These are phyloP conservation scores for Euura saliciscinereae DNA, from an alignment of 1,140 invertebrate species.

Conservation along the genomic window DNA sequence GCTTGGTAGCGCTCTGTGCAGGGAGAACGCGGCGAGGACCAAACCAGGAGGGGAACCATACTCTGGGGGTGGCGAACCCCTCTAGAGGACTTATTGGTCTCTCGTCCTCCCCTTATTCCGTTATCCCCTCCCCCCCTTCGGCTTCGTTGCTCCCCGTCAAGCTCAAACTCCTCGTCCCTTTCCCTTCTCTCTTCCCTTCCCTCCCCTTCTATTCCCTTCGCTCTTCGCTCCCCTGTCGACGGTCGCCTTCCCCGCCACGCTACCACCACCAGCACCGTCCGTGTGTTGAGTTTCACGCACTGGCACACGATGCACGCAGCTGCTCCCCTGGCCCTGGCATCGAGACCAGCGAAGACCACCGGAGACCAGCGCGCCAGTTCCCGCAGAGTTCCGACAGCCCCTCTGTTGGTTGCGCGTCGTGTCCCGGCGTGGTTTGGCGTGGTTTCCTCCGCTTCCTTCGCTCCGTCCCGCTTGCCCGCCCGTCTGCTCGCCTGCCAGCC, in stretches of 20 bases:
- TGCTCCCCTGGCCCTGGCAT: background rate
- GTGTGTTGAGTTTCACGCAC: background rate
- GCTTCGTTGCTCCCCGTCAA: background rate
- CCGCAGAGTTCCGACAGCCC: background rate
- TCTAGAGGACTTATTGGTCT: slow-evolving; percentile 10
- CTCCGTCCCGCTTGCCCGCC: background rate
- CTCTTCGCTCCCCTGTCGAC: slow-evolving; percentile 16
- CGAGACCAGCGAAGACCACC: background rate
- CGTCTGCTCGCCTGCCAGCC: background rate
- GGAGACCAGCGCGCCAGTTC: background rate
- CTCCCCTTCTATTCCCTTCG: slow-evolving; percentile 8
- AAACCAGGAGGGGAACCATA: too few relatives aligned
- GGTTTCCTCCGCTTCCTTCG: slow-evolving; percentile 1
- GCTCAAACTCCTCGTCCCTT: slow-evolving; percentile 23
- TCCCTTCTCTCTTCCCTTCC: slow-evolving; percentile 15
- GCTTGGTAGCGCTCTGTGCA: background rate
- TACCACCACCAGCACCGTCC: slow-evolving; percentile 10
- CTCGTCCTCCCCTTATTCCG: slow-evolving; percentile 22
- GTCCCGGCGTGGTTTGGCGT: background rate
- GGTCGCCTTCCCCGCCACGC: slow-evolving; percentile 3
- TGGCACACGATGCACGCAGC: background rate
- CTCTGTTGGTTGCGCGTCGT: slow-evolving; percentile 6
- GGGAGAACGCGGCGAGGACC: background rate
- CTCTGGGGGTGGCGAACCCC: slow-evolving; percentile 19
- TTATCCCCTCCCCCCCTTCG: slow-evolving; percentile 21